Conservation (phyloP, 1,140 invertebrate species). For the Odontomachus brunneus region DNA sequence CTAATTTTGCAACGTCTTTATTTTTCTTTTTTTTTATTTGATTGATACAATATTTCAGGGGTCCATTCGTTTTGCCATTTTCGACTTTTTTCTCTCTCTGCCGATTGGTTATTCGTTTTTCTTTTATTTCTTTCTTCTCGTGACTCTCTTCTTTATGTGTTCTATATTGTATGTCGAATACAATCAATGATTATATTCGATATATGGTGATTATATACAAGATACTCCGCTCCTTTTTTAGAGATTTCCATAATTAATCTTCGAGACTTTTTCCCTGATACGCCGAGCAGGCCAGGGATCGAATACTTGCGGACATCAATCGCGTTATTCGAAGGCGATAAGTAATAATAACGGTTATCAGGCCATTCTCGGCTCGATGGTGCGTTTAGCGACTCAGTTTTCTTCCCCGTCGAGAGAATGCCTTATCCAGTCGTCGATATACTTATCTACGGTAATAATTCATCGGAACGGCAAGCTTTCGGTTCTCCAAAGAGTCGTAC, state of each 20-base stretch:
- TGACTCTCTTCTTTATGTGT: no score
- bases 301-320: slow-evolving; percentile 28
- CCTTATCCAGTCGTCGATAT: slow-evolving; percentile 41
- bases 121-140: no score
- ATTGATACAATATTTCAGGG: no score
- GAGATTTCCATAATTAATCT: slow-evolving; percentile 8
- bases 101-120: no score
- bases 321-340: slow-evolving; percentile 48
- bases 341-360: slow-evolving; percentile 56
- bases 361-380: slow-evolving; percentile 50
- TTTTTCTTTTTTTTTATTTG: no score
- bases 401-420: slow-evolving; percentile 8
- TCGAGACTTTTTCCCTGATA: neutral
- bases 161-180: no score
- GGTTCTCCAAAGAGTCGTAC: slow-evolving; percentile 29
- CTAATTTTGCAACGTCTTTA: no score
- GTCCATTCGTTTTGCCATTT: no score
- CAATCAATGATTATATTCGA: neutral
- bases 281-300: no score
- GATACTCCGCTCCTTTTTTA: no score
- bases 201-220: neutral
- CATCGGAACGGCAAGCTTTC: slow-evolving; percentile 26
- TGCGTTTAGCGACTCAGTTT: slow-evolving; percentile 50
- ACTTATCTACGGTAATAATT: slow-evolving; percentile 60
- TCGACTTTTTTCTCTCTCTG: no score